Evolutionary conservation across 2,888 invertebrate genomes (phyloP).

Genomic region (Plebejus anna): DNA sequence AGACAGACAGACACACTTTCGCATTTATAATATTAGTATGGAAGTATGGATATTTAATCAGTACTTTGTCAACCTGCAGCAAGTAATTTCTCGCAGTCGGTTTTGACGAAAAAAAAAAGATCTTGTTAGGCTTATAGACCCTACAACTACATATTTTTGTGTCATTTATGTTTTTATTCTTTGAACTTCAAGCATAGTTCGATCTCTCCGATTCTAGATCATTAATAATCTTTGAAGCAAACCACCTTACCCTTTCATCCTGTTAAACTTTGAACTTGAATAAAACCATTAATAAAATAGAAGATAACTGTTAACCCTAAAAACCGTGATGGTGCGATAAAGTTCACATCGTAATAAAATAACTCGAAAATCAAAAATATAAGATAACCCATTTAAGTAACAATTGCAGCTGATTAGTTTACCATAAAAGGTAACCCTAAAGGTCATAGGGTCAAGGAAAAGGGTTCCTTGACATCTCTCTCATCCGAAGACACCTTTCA

Average conservation of each 20-base stretch:
- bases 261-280: background rate
- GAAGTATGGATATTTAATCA: no score
- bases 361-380: background rate
- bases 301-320: background rate
- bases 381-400: constrained; percentile 34
- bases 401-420: constrained; percentile 52
- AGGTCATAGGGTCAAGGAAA: constrained; percentile 59
- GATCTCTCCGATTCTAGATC: background rate
- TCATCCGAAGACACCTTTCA: constrained; percentile 57
- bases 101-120: no score
- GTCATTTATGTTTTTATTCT: background rate
- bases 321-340: background rate
- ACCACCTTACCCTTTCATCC: background rate
- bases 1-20: no score
- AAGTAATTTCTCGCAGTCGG: no score
- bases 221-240: background rate
- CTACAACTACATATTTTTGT: no score
- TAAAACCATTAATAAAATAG: background rate
- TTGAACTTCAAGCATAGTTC: background rate
- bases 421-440: constrained; percentile 48
- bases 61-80: no score
- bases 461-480: constrained; percentile 57
- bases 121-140: no score
- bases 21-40: no score
- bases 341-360: constrained; percentile 10